Conservation (phyloP, 30 jellyfish, hydroid and myxozoan species). For the Turritopsis rubra region DNA sequence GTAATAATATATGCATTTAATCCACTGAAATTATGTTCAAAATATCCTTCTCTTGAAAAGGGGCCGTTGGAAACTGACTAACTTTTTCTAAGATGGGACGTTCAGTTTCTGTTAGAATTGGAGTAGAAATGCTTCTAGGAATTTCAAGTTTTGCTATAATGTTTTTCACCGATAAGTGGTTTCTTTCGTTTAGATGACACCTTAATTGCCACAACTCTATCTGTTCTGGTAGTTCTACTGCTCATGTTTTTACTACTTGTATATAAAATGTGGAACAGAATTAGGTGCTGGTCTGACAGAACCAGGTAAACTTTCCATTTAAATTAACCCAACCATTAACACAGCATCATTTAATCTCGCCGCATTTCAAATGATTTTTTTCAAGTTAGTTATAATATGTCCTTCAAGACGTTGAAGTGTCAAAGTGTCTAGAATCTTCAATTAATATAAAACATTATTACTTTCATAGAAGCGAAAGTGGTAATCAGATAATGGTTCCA, state of each 20-base stretch:
- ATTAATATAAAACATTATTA: no score
- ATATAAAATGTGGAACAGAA: neutral
- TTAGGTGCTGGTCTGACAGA: neutral
- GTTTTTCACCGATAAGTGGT: neutral
- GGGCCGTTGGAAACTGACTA: no score
- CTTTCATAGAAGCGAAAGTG: neutral
- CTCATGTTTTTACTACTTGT: neutral
- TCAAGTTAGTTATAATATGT: no score
- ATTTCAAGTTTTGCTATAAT: neutral
- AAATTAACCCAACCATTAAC: neutral
- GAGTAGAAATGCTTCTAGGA: neutral
- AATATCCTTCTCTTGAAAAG: no score
- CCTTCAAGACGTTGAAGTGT: no score
- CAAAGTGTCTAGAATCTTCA: no score
- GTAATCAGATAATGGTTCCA: neutral
- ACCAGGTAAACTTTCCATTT: neutral
- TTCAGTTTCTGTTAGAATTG: no score
- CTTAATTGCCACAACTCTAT: neutral
- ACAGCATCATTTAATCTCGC: neutral
- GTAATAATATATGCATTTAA: no score
- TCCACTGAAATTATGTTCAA: no score
- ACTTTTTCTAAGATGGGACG: no score
- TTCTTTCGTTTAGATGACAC: neutral
- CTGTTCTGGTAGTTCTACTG: neutral
- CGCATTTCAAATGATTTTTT: neutral